A percentile compares a stretch with the other conserved stretches of the same genome.
Evolutionary conservation across 2,888 invertebrate genomes (phyloP).

Genomic region (Andrena bicolor): DNA sequence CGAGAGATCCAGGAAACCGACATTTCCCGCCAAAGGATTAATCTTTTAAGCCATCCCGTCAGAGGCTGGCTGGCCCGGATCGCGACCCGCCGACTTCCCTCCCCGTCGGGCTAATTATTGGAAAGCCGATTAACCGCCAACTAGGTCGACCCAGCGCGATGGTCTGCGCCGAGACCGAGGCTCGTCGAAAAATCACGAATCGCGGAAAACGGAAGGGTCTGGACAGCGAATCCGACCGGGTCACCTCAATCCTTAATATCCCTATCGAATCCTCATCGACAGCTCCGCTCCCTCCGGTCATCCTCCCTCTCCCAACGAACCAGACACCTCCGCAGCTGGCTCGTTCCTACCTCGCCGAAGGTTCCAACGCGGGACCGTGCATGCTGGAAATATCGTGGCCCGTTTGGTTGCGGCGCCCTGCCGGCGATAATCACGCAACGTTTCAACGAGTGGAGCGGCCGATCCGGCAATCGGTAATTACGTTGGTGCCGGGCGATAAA

Average conservation of each 20-base stretch:
- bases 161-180: constrained; percentile 12
- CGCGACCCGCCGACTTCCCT: constrained; percentile 22
- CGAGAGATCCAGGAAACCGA: constrained; percentile 1
- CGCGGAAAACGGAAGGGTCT: too few species aligned
- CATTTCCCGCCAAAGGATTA: constrained; percentile 1
- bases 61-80: constrained; percentile 21
- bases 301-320: neutral
- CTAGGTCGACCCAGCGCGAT: constrained; percentile 34
- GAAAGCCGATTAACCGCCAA: constrained; percentile 50
- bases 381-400: constrained; percentile 34
- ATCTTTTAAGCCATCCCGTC: constrained; percentile 27
- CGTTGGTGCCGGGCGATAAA: neutral
- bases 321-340: too few species aligned
- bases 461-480: neutral
- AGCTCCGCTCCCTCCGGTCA: neutral
- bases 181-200: constrained; percentile 38
- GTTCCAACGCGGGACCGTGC: constrained; percentile 31
- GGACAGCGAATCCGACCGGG: constrained; percentile 33
- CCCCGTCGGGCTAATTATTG: constrained; percentile 31
- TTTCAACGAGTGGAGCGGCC: neutral
- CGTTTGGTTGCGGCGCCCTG: neutral
- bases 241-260: constrained; percentile 70
- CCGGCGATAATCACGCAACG: constrained; percentile 32
- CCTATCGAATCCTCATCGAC: constrained; percentile 49
- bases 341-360: constrained; percentile 16